Evolutionary conservation across 2,113 vertebrate species (phyloP).

Genomic region (Nycticebus coucang): DNA sequence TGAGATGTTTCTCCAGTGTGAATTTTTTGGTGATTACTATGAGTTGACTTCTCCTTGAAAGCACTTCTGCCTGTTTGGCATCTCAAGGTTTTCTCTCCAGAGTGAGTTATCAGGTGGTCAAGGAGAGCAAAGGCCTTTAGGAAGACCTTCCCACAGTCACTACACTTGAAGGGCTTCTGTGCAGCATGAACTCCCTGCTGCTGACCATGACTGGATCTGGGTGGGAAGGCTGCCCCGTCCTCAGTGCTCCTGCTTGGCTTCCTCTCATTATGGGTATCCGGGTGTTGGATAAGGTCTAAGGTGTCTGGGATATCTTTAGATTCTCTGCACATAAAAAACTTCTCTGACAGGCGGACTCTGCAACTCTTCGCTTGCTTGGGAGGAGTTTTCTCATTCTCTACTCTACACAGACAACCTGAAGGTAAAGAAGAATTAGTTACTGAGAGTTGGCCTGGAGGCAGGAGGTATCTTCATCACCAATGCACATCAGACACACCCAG

Average conservation of each 20-base stretch:
- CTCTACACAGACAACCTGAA: neutral
- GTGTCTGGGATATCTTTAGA: neutral
- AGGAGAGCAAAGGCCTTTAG: neutral
- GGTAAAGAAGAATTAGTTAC: neutral
- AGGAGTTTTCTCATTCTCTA: neutral
- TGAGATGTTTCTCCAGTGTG: neutral
- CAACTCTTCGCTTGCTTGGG: neutral
- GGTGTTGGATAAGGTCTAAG: neutral
- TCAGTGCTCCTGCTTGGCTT: fast-evolving
- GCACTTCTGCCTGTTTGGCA: neutral
- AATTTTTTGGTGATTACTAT: neutral
- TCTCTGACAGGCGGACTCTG: neutral
- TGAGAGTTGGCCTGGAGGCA: neutral
- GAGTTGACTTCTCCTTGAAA: neutral
- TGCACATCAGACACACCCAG: fast-evolving
- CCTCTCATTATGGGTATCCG: neutral
- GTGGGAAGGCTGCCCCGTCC: neutral
- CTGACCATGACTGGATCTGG: fast-evolving
- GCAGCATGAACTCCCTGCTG: fast-evolving
- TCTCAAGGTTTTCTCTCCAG: neutral
- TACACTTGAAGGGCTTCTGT: constrained; percentile 25
- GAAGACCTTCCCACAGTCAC: constrained; percentile 13
- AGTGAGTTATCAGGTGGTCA: neutral
- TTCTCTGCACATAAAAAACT: neutral
- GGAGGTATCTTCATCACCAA: neutral